Percentiles rank a stretch among this genome's conserved stretches.
phyloP scores from a whole-genome alignment of 2,888 invertebrate genomes.

The Lissonota sp. region DNA sequence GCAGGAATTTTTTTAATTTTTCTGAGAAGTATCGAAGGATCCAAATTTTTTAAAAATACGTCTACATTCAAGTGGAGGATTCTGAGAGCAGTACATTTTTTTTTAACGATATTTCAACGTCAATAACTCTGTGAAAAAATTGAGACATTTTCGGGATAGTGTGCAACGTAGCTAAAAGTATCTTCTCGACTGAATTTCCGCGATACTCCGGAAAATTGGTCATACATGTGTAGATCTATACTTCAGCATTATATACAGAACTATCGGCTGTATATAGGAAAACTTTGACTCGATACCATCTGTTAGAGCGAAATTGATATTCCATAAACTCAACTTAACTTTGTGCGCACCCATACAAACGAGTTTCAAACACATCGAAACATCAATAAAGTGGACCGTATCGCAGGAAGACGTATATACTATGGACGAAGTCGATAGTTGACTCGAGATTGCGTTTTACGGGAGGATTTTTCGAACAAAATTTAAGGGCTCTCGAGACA shows the following conservation, averaged over 20 bases:
- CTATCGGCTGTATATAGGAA: background rate
- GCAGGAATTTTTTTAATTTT: too few species aligned
- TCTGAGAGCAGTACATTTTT: too few species aligned
- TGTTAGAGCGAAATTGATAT: constrained; percentile 50
- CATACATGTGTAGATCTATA: background rate
- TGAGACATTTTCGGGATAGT: too few species aligned
- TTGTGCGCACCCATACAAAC: background rate
- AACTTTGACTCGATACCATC: constrained; percentile 38
- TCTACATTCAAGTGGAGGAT: too few species aligned
- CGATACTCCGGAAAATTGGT: too few species aligned
- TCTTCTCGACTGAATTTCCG: too few species aligned
- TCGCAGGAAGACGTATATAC: background rate
- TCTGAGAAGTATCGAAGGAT: too few species aligned
- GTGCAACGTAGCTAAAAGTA: too few species aligned
- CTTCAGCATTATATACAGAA: background rate
- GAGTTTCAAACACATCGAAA: background rate
- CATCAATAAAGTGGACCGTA: background rate
- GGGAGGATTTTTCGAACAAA: constrained; percentile 40
- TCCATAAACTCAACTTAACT: constrained; percentile 43
- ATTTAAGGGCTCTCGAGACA: constrained; percentile 41
- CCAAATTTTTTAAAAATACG: too few species aligned
- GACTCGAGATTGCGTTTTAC: constrained; percentile 44
- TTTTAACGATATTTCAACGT: too few species aligned
- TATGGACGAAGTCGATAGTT: constrained; percentile 32
- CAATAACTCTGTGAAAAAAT: too few species aligned